These are phyloP conservation scores for Brachystomella parvula DNA, from an alignment of 1,140 invertebrate species.

Conservation along the genomic window DNA sequence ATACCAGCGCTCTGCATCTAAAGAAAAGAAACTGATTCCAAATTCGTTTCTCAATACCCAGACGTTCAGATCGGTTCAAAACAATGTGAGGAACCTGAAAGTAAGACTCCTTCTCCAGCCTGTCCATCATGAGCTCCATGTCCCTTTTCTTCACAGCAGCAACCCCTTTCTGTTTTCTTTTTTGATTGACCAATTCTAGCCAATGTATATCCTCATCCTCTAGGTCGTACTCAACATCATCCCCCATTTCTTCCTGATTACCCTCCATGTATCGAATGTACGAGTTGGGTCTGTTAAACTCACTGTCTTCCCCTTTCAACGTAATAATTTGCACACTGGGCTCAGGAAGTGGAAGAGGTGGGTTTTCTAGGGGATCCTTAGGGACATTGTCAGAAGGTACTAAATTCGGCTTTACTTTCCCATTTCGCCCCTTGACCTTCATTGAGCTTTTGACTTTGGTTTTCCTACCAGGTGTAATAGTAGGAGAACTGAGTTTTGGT, in stretches of 20 bases:
- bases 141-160: slow-evolving; percentile 68
- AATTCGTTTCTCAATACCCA: too few relatives aligned
- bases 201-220: slow-evolving; percentile 95
- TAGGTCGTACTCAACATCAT: slow-evolving; percentile 92
- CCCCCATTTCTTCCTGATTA: slow-evolving; percentile 80
- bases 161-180: slow-evolving; percentile 56
- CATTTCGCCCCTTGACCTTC: slow-evolving; percentile 5
- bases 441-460: neutral
- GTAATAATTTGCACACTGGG: slow-evolving; percentile 70
- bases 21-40: slow-evolving; percentile 36
- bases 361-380: neutral
- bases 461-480: neutral
- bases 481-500: neutral
- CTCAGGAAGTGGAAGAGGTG: slow-evolving; percentile 51
- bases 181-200: slow-evolving; percentile 80
- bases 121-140: slow-evolving; percentile 91
- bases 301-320: slow-evolving; percentile 69
- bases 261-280: slow-evolving; percentile 88
- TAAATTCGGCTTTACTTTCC: slow-evolving; percentile 8
- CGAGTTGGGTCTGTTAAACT: slow-evolving; percentile 65
- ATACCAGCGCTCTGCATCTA: slow-evolving; percentile 56
- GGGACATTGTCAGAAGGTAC: neutral
- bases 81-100: too few relatives aligned
- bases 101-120: slow-evolving; percentile 94
- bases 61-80: too few relatives aligned